A percentile compares a stretch with the other conserved stretches of the same genome.
These are phyloP conservation scores for Yponomeuta malinellus DNA, from an alignment of 2,888 invertebrate genomes.

Conservation along the genomic window DNA sequence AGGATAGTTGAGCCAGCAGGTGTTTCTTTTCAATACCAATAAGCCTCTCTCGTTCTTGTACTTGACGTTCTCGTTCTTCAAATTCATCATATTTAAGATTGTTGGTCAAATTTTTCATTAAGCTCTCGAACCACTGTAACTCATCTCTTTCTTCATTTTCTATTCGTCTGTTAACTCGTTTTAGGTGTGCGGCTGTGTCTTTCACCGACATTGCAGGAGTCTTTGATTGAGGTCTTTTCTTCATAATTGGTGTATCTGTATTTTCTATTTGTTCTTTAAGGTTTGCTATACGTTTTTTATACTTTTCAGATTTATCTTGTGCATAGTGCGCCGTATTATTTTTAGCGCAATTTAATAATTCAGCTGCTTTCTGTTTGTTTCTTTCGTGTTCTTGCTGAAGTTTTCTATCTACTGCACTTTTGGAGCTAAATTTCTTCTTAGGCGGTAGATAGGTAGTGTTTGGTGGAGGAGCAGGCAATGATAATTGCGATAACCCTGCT, in stretches of 20 bases:
- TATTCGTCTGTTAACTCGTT: slow-evolving; percentile 68
- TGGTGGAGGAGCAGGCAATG: background rate
- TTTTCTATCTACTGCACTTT: slow-evolving; percentile 50
- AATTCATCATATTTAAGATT: slow-evolving; percentile 54
- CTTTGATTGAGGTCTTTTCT: slow-evolving; percentile 8
- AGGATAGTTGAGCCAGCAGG: slow-evolving; percentile 72
- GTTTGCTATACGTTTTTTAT: slow-evolving; percentile 34
- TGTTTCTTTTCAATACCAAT: slow-evolving; percentile 76
- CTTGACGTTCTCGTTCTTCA: slow-evolving; percentile 58
- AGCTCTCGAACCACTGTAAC: slow-evolving; percentile 65
- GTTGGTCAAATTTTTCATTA: slow-evolving; percentile 63
- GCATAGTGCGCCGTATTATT: slow-evolving; percentile 43
- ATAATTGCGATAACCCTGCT: background rate
- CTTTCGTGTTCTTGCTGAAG: slow-evolving; percentile 46
- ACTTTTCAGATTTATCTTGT: slow-evolving; percentile 42
- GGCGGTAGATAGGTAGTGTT: background rate
- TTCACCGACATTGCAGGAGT: slow-evolving; percentile 40
- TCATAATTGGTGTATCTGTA: slow-evolving; percentile 21
- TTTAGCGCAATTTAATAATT: slow-evolving; percentile 47
- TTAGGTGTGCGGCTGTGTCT: slow-evolving; percentile 66
- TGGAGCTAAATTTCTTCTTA: slow-evolving; percentile 48
- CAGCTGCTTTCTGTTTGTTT: slow-evolving; percentile 50
- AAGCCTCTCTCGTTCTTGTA: slow-evolving; percentile 62
- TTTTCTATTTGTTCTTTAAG: slow-evolving; percentile 40
- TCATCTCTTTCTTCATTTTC: slow-evolving; percentile 63